Evolutionary conservation across 2,888 invertebrate species (phyloP), one percentile per base, ranked within the genome.

Genomic region (Hylaea fasciaria): DNA sequence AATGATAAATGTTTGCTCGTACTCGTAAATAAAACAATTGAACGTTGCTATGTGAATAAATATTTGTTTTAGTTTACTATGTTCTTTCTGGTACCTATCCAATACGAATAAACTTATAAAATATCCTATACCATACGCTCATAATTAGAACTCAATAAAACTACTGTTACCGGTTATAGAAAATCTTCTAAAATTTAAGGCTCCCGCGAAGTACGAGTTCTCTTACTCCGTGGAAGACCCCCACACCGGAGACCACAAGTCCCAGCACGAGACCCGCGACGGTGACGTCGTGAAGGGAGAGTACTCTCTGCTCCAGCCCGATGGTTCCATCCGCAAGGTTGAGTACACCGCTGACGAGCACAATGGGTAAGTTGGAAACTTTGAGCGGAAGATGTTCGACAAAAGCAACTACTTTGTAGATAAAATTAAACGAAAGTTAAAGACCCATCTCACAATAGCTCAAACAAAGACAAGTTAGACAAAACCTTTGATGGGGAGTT

Each of bases 161-260:
- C 22, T 22, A 5, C 22, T 5, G 5, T 5, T 22, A 5, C 22
- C 22, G 22, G 5, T 22, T 22, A 22, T 22, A 22, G 5, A 22
- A 22, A 22, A 22, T 22, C 5, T 37, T 37, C n/a, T 12, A 12
- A 37, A 13, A 12, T 69, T 62, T 0, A 64, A 92, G 92, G 88
- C 91, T 59, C 93, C 93, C 48, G 93, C 93, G 1, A 93, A 93
- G 71, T 94, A 94, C 78, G 93, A 93, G 70, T 93, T 92, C 82
- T 93, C 93, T 44, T 94, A 94, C 80, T 93, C 93, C 64, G 94
- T 94, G 39, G 87, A 91, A 57, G 94, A 94, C 72, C 91, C 92
- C 17, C 91, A 93, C 73, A 94, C 94, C 59, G 94, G 94, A 1
- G 94, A 94, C 78, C 91, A 93, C 79, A 92, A 92, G 77, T 89